Base-by-base conservation (phyloP, 2,888 invertebrate species). In the Didymodactylos carnosus region DNA sequence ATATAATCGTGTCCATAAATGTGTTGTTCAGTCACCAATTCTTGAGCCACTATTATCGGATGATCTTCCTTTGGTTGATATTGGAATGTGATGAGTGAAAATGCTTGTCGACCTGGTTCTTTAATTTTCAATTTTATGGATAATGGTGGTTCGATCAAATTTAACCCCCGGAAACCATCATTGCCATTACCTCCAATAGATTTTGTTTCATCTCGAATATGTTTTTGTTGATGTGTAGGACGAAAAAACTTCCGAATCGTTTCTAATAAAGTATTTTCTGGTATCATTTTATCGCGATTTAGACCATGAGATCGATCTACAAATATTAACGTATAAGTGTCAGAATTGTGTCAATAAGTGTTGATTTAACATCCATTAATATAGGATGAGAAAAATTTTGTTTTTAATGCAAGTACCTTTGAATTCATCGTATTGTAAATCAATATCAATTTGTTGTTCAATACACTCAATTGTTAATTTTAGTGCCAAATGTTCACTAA, bases 401-500 rank as follows among this genome's bases (percentile, higher is more conserved):
- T n/a, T n/a, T n/a, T n/a, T n/a, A n/a, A n/a, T n/a, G n/a, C n/a
- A n/a, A n/a, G n/a, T n/a, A n/a, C n/a, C 62, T 62, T 62, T 62
- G 8, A 62, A 19, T 11, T 62, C 62, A 62, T 62, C 62, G n/a
- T 1, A 62, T 35, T 62, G 29, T n/a, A 62, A 35, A 62, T 62
- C 62, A 62, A 62, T 62, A 62, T 62, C 62, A 35, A 62, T 62
- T 62, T 62, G 62, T 62, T 62, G 62, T 35, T 62, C 62, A n/a
- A 62, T 19, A 62, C 62, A 62, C 8, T 62, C 62, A 35, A 62
- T 35, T 62, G 62, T 8, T 35, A 62, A 35, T 35, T 62, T 62
- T 35, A 62, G 35, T 14, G 35, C n/a, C 35, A 62, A 19, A 62
- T 62, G 62, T 10, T 62, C 62, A 10, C 29, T 35, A 25, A 62